Evolutionary conservation across 2,888 invertebrate genomes (phyloP).

Genomic region (Platycheirus rosarum): DNA sequence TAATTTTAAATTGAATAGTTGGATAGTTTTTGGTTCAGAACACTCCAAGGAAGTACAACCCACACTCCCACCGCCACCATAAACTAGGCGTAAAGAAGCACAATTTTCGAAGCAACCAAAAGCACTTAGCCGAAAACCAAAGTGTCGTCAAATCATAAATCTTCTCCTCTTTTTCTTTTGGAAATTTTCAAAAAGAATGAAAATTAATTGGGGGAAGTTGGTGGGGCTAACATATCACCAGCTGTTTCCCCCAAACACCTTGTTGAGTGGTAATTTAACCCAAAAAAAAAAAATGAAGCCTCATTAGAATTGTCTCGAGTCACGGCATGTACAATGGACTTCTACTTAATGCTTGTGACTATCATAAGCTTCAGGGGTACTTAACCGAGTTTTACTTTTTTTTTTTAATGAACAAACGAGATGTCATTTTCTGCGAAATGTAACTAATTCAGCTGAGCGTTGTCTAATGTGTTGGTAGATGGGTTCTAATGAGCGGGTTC

Average conservation of each 20-base stretch:
- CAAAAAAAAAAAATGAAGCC: constrained; percentile 35
- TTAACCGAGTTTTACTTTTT: constrained; percentile 44
- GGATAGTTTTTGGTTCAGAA: neutral
- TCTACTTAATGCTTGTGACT: constrained; percentile 32
- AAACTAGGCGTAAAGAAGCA: constrained; percentile 15
- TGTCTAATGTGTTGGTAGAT: neutral
- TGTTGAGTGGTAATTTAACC: constrained; percentile 58
- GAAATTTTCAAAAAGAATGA: constrained; percentile 26
- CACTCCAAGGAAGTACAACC: neutral
- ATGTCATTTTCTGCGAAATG: constrained; percentile 57
- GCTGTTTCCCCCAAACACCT: constrained; percentile 11
- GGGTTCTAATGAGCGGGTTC: constrained; percentile 16
- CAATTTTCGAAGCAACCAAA: neutral
- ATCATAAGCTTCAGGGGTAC: constrained; percentile 32
- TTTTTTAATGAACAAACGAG: constrained; percentile 27
- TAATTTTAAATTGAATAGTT: neutral
- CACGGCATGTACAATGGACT: constrained; percentile 64
- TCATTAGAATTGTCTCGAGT: constrained; percentile 62
- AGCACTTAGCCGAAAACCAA: constrained; percentile 10
- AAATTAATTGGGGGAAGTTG: neutral
- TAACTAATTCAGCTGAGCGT: constrained; percentile 41
- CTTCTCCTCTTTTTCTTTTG: no score
- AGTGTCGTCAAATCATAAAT: constrained; percentile 46
- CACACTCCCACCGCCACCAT: constrained; percentile 22
- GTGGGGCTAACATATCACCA: neutral